A percentile compares a stretch with the other conserved stretches of the same genome.
phyloP scores from a whole-genome alignment of 23 tunicate genomes.

The Pegea sp. region DNA sequence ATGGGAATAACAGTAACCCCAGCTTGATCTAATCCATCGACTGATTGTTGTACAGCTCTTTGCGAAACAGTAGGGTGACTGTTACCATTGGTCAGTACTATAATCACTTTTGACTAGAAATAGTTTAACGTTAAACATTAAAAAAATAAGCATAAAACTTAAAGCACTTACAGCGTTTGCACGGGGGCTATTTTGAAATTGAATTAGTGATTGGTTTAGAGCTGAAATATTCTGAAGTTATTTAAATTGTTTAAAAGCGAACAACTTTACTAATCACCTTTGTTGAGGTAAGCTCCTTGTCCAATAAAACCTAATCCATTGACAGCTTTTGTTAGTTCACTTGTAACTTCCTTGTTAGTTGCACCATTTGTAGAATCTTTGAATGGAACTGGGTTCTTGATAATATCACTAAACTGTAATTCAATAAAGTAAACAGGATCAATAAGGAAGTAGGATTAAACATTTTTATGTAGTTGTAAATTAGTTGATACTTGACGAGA shows the following conservation, averaged over 20 bases:
- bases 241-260: neutral
- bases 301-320: constrained; percentile 37
- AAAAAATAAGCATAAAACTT: neutral
- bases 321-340: constrained; percentile 6
- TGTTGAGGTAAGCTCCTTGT: constrained; percentile 72
- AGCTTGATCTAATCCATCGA: constrained; percentile 8
- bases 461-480: too few relatives aligned
- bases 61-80: constrained; percentile 56
- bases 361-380: constrained; percentile 36
- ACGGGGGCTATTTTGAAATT: constrained; percentile 4
- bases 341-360: constrained; percentile 5
- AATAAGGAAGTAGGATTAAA: too few relatives aligned
- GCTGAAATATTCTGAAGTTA: neutral
- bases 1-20: constrained; percentile 46
- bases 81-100: constrained; percentile 73
- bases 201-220: neutral
- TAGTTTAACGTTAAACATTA: neutral
- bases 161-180: constrained; percentile 4
- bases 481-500: too few relatives aligned
- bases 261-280: constrained; percentile 20
- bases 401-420: constrained; percentile 75
- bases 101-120: constrained; percentile 11
- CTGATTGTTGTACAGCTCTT: constrained; percentile 33
- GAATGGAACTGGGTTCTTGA: constrained; percentile 24
- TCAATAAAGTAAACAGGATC: too few relatives aligned